phyloP scores from a whole-genome alignment of 2,797 vertebrate genomes.

The Amblyopsis hoosieri region DNA sequence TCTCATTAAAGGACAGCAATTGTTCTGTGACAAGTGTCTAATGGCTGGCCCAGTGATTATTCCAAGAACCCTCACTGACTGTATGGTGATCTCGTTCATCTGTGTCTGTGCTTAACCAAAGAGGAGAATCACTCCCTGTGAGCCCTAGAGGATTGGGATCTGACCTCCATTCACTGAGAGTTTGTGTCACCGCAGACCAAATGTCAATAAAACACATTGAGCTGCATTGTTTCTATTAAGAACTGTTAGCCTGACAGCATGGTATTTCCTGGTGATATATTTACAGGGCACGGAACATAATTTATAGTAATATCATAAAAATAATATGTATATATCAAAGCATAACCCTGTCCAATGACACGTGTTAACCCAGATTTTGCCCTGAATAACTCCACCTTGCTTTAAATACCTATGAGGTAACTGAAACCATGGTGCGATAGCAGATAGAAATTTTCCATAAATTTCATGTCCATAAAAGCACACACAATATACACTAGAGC shows the following conservation, averaged over 20 bases:
- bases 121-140: constrained; percentile 13
- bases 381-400: no score
- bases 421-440: no score
- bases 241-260: constrained; percentile 53
- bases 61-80: not conserved
- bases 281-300: constrained; percentile 29
- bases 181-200: constrained; percentile 43
- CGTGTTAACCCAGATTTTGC: constrained; percentile 11
- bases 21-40: constrained; percentile 13
- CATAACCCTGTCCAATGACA: constrained; percentile 33
- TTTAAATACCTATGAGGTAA: no score
- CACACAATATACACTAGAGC: no score
- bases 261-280: constrained; percentile 49
- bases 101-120: constrained; percentile 18
- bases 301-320: constrained; percentile 23
- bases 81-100: constrained; percentile 25
- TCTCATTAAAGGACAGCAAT: constrained; percentile 9
- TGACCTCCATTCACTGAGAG: constrained; percentile 38
- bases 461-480: no score
- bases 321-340: constrained; percentile 13
- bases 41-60: not conserved
- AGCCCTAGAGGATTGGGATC: constrained; percentile 40
- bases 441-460: no score
- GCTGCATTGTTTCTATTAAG: constrained; percentile 55
- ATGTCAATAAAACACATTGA: constrained; percentile 67